phyloP scores from a whole-genome alignment of 2,797 vertebrate species.

The Nyctibius grandis region DNA sequence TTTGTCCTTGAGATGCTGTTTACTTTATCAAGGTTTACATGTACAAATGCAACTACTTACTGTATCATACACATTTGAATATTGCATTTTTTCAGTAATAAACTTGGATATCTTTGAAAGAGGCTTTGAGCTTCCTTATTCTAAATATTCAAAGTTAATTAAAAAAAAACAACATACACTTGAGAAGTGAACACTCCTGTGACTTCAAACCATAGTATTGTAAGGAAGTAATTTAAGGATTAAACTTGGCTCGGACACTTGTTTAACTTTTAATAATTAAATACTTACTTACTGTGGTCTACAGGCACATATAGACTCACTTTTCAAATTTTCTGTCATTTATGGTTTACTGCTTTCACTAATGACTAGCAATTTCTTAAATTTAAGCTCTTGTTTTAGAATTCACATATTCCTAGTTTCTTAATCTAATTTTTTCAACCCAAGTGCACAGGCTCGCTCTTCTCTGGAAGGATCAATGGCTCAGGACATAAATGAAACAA shows the following conservation, averaged over 20 bases:
- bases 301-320: not conserved
- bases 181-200: not conserved
- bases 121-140: constrained; percentile 70
- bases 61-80: constrained; percentile 76
- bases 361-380: not conserved
- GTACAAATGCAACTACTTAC: constrained; percentile 76
- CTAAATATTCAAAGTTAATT: not conserved
- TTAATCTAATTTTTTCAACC: not conserved
- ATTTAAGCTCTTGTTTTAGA: not conserved
- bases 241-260: not conserved
- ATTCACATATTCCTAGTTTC: not conserved
- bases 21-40: constrained; percentile 84
- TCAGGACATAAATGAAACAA: not conserved
- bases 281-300: not conserved
- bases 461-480: not conserved
- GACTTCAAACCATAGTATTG: not conserved
- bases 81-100: constrained; percentile 85
- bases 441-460: not conserved
- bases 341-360: not conserved
- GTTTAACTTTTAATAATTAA: not conserved
- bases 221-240: not conserved
- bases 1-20: constrained; percentile 72
- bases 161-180: not conserved
- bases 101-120: constrained; percentile 69
- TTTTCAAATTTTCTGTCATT: not conserved